phyloP scores from a whole-genome alignment of 2,797 vertebrate species.

The Pipistrellus pipistrellus region DNA sequence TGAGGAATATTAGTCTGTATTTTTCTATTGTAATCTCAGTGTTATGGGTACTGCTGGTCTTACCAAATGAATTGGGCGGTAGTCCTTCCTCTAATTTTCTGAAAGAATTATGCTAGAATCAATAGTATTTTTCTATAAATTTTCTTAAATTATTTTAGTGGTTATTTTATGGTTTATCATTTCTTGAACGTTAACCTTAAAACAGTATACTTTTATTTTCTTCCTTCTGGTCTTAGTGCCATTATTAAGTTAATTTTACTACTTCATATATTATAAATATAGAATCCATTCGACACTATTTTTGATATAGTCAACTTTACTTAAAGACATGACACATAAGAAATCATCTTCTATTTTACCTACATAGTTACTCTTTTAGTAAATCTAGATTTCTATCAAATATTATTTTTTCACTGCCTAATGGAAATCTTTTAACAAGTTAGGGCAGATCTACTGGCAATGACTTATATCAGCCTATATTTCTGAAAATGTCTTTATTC shows the following conservation, averaged over 20 bases:
- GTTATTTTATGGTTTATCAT: not conserved
- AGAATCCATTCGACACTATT: not conserved
- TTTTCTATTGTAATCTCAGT: not conserved
- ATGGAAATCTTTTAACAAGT: not conserved
- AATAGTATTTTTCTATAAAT: not conserved
- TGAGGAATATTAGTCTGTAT: not conserved
- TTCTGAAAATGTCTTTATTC: not conserved
- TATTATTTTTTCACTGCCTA: not conserved
- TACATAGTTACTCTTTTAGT: not conserved
- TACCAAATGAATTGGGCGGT: not conserved
- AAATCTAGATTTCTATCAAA: not conserved
- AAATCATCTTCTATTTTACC: not conserved
- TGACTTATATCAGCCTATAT: not conserved
- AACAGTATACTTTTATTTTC: not conserved
- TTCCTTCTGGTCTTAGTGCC: not conserved
- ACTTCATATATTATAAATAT: not conserved
- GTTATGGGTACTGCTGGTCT: not conserved
- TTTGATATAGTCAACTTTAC: not conserved
- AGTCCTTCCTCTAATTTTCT: not conserved
- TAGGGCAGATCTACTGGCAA: not conserved
- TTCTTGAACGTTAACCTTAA: not conserved
- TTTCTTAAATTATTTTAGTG: constrained; percentile 8
- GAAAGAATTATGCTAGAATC: not conserved
- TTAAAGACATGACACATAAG: not conserved
- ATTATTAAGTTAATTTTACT: not conserved